Conservation (phyloP, 2,113 vertebrate genomes). For the Platanista minor region DNA sequence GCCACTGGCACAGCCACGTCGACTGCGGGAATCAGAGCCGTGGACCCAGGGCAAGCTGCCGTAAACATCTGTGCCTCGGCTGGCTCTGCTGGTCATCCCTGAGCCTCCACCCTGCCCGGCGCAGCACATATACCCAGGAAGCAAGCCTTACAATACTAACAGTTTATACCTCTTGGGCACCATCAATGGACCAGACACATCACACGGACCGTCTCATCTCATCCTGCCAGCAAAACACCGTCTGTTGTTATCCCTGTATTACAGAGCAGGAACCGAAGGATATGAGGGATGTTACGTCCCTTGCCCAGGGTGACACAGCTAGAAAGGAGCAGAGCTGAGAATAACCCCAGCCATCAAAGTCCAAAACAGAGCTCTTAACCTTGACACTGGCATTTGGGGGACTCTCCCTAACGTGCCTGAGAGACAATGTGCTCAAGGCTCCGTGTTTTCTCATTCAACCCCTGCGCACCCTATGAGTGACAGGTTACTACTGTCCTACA, state of each 20-base stretch:
- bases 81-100: not conserved
- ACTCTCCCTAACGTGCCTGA: accelerated
- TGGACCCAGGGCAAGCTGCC: not conserved
- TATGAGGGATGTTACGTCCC: not conserved
- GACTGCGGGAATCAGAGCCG: not conserved
- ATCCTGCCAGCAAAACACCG: not conserved
- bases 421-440: not conserved
- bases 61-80: not conserved
- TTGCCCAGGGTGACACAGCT: not conserved
- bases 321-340: not conserved
- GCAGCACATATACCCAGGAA: not conserved
- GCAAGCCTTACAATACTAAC: accelerated
- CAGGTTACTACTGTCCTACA: not conserved
- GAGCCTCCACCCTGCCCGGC: not conserved
- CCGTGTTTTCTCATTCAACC: not conserved
- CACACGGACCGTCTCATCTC: not conserved
- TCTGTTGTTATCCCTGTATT: not conserved
- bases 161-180: not conserved
- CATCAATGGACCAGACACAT: accelerated
- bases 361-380: not conserved
- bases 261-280: not conserved
- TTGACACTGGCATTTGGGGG: accelerated
- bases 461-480: not conserved
- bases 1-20: not conserved
- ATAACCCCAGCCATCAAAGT: not conserved